Evolutionary conservation across 1,140 invertebrate genomes (phyloP), one percentile per base, ranked within the genome.

Genomic region (Nasonia giraulti): DNA sequence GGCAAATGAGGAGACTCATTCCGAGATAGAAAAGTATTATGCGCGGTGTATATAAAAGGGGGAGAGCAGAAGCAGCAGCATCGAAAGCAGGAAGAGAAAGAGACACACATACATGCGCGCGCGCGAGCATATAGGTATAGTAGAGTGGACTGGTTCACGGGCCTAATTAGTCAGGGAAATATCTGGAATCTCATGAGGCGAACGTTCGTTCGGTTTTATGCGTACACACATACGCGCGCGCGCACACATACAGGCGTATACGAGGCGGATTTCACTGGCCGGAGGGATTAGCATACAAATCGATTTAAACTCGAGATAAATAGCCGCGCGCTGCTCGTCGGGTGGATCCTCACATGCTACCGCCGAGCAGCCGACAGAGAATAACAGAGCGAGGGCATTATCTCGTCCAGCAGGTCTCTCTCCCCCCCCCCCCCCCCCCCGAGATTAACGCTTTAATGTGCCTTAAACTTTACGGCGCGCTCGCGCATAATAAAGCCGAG

Each of bases 251-350:
- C 55, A 81, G 27, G 27, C 27, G 27, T 27, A 27, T 27, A 27
- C 75, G 84, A 90, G 90, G 91, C 89, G 90, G 92, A 92, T 92
- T 92, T 92, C 90, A 91, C 90, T 87, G 88, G 83, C 50, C 44
- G 50, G n/a, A 37, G 89, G 91, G 92, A 93, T 93, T 93, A 93
- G 92, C 92, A 93, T 93, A 92, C 92, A 93, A 93, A 93, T 93
- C 92, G 92, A 93, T 93, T 93, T 91, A 93, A 93, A 93, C 91
- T 91, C 90, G 91, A 92, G 92, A 93, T 93, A 93, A 93, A 93
- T 93, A 92, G 91, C 91, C 90, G 90, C 91, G 92, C 80, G 90
- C 91, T 90, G 89, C 91, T 92, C 50, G 55, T 69, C 89, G 88
- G 88, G 79, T 90, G 91, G 89, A 90, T 92, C 90, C 92, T 92